Percentiles rank a stretch among this genome's conserved stretches.
Evolutionary conservation across 2,797 vertebrate genomes (phyloP).

Genomic region (Pteropus rufus): DNA sequence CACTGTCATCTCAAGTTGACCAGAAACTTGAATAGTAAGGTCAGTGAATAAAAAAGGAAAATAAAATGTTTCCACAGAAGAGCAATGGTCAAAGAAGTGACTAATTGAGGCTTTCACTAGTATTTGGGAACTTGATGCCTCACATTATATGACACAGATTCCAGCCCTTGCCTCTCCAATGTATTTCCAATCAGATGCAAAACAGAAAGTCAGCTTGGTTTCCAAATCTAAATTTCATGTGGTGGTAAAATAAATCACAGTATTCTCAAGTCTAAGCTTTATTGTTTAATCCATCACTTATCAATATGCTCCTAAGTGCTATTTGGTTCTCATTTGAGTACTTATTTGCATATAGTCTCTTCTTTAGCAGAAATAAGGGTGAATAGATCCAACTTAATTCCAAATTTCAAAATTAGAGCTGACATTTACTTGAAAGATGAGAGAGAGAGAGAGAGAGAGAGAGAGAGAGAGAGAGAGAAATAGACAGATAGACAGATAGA

Average conservation of each 20-base stretch:
- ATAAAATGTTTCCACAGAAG: neutral
- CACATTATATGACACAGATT: neutral
- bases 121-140: neutral
- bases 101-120: neutral
- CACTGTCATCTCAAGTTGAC: neutral
- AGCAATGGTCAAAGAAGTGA: neutral
- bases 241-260: neutral
- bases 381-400: neutral
- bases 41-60: neutral
- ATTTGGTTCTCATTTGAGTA: neutral
- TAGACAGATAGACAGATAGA: too few relatives aligned
- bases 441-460: too few relatives aligned
- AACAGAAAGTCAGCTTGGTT: neutral
- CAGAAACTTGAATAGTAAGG: neutral
- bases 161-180: neutral
- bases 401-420: neutral
- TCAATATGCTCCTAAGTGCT: neutral
- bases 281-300: neutral
- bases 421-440: neutral
- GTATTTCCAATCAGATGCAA: neutral
- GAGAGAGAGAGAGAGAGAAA: too few relatives aligned
- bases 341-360: neutral
- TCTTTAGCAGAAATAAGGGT: neutral
- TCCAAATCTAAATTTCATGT: neutral
- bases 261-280: neutral